Conservation (phyloP, 2,797 vertebrate genomes). For the Rhynchonycteris naso region DNA sequence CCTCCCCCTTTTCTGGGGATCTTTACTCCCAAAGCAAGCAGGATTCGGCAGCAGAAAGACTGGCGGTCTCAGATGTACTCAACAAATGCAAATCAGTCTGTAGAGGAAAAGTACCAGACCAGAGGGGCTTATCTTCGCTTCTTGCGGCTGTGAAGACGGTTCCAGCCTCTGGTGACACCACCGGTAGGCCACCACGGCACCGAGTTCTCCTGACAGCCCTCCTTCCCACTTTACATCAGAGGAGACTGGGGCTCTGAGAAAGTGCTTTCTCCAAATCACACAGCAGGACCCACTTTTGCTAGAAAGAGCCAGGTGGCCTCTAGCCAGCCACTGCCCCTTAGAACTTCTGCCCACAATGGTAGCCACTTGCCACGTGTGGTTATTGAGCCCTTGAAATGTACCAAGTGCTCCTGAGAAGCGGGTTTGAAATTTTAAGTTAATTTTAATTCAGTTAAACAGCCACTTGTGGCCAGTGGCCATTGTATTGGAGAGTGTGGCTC, state of each 20-base stretch:
- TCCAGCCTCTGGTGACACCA: accelerated
- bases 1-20: not conserved
- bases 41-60: constrained; percentile 79
- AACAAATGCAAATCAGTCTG: constrained; percentile 80
- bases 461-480: not conserved
- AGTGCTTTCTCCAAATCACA: not conserved
- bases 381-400: not conserved
- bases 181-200: accelerated
- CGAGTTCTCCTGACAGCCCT: not conserved
- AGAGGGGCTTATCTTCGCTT: no score
- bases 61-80: constrained; percentile 71
- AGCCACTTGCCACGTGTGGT: not conserved
- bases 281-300: not conserved
- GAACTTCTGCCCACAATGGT: not conserved
- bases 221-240: not conserved
- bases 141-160: accelerated
- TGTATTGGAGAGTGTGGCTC: not conserved
- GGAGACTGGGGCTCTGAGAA: not conserved
- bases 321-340: accelerated
- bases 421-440: not conserved
- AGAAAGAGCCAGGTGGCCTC: not conserved
- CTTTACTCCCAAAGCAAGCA: constrained; percentile 75
- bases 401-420: not conserved
- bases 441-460: not conserved
- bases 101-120: constrained; percentile 77